A percentile compares a stretch with the other conserved stretches of the same genome.
Evolutionary conservation across 1,140 invertebrate genomes (phyloP).

Genomic region (Diplogasteroides magnus): DNA sequence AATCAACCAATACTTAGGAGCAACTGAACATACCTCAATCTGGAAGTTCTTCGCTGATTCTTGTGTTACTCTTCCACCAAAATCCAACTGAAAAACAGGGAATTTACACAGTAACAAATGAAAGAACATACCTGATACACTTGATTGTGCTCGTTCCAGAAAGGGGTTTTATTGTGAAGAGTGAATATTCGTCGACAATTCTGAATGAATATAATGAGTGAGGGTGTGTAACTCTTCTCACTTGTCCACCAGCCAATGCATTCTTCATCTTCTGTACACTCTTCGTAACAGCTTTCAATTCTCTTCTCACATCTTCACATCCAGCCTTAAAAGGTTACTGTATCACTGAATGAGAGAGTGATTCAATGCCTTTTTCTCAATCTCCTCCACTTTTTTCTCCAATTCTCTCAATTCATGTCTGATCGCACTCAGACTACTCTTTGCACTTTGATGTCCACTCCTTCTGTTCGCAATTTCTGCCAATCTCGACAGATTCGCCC

Average conservation of each 20-base stretch:
- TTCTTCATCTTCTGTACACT: slow-evolving; percentile 22
- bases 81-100: slow-evolving; percentile 71
- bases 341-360: too few species aligned
- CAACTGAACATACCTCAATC: background rate
- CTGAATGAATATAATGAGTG: slow-evolving; percentile 61
- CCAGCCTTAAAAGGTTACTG: too few species aligned
- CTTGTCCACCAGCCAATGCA: slow-evolving; percentile 30
- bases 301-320: slow-evolving; percentile 28
- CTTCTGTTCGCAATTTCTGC: background rate
- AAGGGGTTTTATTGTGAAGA: slow-evolving; percentile 97
- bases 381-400: background rate
- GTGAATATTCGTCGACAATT: slow-evolving; percentile 69
- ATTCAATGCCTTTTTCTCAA: background rate
- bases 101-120: slow-evolving; percentile 18
- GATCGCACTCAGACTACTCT: background rate
- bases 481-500: too few species aligned
- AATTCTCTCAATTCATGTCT: background rate
- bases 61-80: slow-evolving; percentile 96
- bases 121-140: slow-evolving; percentile 70
- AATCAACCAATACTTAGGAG: background rate
- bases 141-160: slow-evolving; percentile 98
- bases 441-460: background rate
- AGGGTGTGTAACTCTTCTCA: slow-evolving; percentile 25
- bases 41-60: slow-evolving; percentile 99
- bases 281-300: slow-evolving; percentile 15